A percentile compares a stretch with the other conserved stretches of the same genome.
Conservation (phyloP, 2,888 invertebrate genomes). For the Archaeoteleia sp. region DNA sequence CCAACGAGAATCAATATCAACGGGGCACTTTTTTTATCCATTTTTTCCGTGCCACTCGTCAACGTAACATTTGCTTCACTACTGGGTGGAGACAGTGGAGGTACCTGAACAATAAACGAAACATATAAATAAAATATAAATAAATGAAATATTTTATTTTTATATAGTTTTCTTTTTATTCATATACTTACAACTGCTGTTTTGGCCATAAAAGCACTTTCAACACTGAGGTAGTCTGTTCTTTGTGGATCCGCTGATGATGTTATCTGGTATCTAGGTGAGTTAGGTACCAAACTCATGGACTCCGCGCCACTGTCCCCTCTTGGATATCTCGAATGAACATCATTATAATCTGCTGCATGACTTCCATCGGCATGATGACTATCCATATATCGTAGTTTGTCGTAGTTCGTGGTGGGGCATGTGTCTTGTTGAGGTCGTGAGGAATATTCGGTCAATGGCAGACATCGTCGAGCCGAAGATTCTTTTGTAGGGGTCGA, state of each 20-base stretch:
- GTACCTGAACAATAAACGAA: slow-evolving; percentile 68
- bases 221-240: slow-evolving; percentile 66
- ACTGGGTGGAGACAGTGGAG: slow-evolving; percentile 71
- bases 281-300: slow-evolving; percentile 67
- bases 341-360: slow-evolving; percentile 43
- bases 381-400: slow-evolving; percentile 65
- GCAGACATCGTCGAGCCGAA: slow-evolving; percentile 70
- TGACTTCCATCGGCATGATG: slow-evolving; percentile 60
- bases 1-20: slow-evolving; percentile 65
- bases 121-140: slow-evolving; percentile 17
- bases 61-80: slow-evolving; percentile 72
- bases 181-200: slow-evolving; percentile 71
- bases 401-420: slow-evolving; percentile 66
- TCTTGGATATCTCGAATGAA: slow-evolving; percentile 64
- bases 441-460: slow-evolving; percentile 62
- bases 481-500: slow-evolving; percentile 72
- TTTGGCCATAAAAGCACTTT: slow-evolving; percentile 72
- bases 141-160: too few relatives aligned
- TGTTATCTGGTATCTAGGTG: slow-evolving; percentile 68
- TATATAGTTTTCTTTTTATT: slow-evolving; percentile 10
- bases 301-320: slow-evolving; percentile 65
- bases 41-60: slow-evolving; percentile 69
- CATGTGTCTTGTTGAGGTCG: slow-evolving; percentile 63
- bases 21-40: slow-evolving; percentile 69
- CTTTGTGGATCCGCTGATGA: slow-evolving; percentile 60